Conservation (phyloP, 2,113 vertebrate species). For the Catagonus wagneri region DNA sequence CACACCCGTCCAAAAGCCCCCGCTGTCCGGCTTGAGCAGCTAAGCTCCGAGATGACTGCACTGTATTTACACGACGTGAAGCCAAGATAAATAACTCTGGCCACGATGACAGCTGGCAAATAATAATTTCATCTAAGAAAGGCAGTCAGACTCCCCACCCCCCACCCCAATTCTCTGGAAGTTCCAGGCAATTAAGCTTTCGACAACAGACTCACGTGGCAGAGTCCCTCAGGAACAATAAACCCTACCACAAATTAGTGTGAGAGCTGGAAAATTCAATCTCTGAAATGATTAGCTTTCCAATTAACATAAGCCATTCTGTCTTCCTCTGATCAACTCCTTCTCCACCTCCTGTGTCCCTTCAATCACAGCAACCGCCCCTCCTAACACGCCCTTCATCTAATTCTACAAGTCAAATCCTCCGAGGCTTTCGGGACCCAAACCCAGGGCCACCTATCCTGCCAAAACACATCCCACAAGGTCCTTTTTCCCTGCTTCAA, state of each 20-base stretch:
- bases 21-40: neutral
- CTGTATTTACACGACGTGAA: neutral
- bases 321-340: constrained; percentile 10
- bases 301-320: constrained; percentile 15
- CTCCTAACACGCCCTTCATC: neutral
- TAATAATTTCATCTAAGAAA: constrained; percentile 31
- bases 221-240: constrained; percentile 24
- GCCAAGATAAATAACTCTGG: constrained; percentile 57
- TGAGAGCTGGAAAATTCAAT: constrained; percentile 29
- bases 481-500: neutral
- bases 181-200: constrained; percentile 26
- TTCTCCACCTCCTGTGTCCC: neutral
- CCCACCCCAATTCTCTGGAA: constrained; percentile 23
- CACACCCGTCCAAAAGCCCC: neutral
- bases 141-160: neutral
- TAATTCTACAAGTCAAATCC: neutral
- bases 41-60: constrained; percentile 19
- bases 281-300: constrained; percentile 55
- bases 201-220: constrained; percentile 19
- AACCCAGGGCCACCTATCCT: neutral
- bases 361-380: neutral
- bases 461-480: neutral
- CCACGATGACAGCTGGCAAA: constrained; percentile 39
- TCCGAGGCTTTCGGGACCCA: neutral
- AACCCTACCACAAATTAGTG: constrained; percentile 52